Conservation (phyloP, 92 coral and sea anemone genomes). For the Parazoanthus atlanticus region DNA sequence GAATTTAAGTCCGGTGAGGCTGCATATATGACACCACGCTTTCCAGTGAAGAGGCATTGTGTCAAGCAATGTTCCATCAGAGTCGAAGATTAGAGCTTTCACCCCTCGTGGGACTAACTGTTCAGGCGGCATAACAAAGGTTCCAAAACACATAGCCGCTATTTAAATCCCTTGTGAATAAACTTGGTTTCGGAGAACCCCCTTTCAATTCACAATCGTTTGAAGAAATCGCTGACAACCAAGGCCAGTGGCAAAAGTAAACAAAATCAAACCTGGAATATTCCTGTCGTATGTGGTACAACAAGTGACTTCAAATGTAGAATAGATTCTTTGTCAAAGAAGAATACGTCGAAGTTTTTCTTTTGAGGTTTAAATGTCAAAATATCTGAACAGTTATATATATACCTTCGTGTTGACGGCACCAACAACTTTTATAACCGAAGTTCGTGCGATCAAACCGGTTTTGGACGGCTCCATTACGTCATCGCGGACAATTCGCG, state of each 20-base stretch:
- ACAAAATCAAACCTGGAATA: not conserved
- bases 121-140: constrained; percentile 32
- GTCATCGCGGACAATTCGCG: not conserved
- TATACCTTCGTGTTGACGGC: not conserved
- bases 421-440: not conserved
- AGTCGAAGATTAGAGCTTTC: constrained; percentile 88
- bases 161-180: not conserved
- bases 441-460: not conserved
- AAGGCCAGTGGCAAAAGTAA: no score
- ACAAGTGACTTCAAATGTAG: not conserved
- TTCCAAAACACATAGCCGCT: constrained; percentile 39
- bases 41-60: constrained; percentile 96
- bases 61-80: constrained; percentile 90
- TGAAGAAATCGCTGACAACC: not conserved
- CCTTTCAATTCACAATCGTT: not conserved
- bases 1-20: constrained; percentile 82
- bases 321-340: not conserved
- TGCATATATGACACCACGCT: constrained; percentile 93
- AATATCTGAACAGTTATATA: not conserved
- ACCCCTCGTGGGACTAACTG: constrained; percentile 65
- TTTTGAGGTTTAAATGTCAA: not conserved
- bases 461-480: not conserved
- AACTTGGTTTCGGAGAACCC: not conserved
- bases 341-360: not conserved
- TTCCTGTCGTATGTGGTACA: not conserved